A percentile compares a stretch with the other conserved stretches of the same genome.
Evolutionary conservation across 1,140 invertebrate species (phyloP).

Genomic region (Oryctes rhinoceros): DNA sequence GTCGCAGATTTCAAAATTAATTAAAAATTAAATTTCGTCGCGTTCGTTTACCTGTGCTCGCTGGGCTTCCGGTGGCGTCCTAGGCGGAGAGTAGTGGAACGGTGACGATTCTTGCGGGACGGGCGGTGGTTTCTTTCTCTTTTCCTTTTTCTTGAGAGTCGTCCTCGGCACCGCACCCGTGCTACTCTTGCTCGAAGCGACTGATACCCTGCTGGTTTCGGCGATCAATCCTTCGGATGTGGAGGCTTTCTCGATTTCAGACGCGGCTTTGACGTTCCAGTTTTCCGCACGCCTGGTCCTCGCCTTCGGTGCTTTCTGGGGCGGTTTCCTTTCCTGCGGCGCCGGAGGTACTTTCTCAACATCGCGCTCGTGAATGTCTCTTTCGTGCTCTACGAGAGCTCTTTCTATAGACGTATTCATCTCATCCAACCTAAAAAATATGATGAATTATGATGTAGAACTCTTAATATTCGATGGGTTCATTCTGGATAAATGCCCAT

Average conservation of each 20-base stretch:
- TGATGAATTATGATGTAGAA: background rate
- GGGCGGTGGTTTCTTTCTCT: background rate
- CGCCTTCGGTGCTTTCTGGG: background rate
- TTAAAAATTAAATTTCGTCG: background rate
- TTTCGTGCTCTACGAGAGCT: conserved; percentile 42
- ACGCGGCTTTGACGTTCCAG: conserved; percentile 46
- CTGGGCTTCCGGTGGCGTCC: conserved; percentile 40
- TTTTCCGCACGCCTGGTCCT: background rate
- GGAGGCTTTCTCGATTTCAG: conserved; percentile 41
- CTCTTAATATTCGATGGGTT: background rate
- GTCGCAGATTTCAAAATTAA: too few relatives aligned
- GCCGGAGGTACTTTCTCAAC: background rate
- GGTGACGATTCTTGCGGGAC: conserved; percentile 6
- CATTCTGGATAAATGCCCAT: too few relatives aligned
- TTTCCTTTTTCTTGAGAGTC: conserved; percentile 10
- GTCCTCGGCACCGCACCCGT: background rate
- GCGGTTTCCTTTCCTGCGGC: background rate
- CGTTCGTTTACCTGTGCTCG: background rate
- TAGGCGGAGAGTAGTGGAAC: conserved; percentile 48
- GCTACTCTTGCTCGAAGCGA: background rate
- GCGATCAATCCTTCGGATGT: conserved; percentile 22
- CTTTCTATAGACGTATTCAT: conserved; percentile 46
- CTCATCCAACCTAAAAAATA: conserved; percentile 44
- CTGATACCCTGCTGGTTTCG: conserved; percentile 42
- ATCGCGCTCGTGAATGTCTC: conserved; percentile 27